Base-by-base conservation (phyloP, 2,888 invertebrate species). In the Allolobophora icterica region DNA sequence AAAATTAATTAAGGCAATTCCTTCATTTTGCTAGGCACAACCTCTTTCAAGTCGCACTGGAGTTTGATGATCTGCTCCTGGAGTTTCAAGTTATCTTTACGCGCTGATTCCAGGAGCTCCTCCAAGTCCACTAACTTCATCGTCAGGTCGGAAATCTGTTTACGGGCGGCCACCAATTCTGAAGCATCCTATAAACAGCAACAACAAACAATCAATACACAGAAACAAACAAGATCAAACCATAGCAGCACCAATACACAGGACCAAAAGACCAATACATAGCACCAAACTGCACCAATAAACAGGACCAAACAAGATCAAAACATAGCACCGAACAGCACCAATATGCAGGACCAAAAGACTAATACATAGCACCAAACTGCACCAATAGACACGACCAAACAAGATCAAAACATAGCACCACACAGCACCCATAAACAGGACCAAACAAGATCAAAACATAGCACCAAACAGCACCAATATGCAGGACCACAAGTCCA, bases 31-130 rank as follows among this genome's bases (percentile, higher is more conserved):
- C n/a, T 71, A 6, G 30, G 71, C 71, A 87, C 35, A 92, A 96
- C 96, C 95, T 96, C 96, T 94, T 96, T 95, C 83, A 96, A 94
- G 96, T 99, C 99, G 94, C 99, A 96, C 96, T 99, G 98, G 93
- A 99, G 96, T 95, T 98, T 98, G 87, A 97, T 97, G 95, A 98
- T 98, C 94, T 97, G 97, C 94, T 99, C 99, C 95, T 95, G 95
- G 42, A 95, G 94, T 90, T 98, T 98, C 93, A 94, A 93, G 91
- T 98, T 96, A 93, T 99, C 99, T 96, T 99, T 98, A 96, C 99
- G 99, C 21, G 98, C 97, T 95, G 98, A 97, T 58, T 97, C 96
- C 93, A 98, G 96, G 93, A 96, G 97, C 93, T 99, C 98, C 95
- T 99, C 99, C 84, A 99, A 96, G 94, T 99, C 99, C 33, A 97